These are phyloP conservation scores for Lepidonotus clava DNA, from an alignment of 2,888 invertebrate genomes.

Conservation along the genomic window DNA sequence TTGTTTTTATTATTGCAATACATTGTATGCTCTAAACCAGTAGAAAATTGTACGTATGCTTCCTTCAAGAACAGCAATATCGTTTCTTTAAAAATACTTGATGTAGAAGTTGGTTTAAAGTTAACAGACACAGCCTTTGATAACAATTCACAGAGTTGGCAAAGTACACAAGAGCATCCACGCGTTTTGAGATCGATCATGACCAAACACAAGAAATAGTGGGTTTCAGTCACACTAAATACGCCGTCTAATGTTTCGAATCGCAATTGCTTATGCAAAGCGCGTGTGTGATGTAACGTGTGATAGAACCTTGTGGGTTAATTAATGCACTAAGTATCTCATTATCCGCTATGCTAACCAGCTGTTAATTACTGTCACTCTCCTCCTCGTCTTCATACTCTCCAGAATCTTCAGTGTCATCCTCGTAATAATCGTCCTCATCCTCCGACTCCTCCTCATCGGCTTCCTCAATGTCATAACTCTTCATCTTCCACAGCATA, in stretches of 20 bases:
- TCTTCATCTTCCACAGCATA: conserved; percentile 15
- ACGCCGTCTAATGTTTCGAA: neutral
- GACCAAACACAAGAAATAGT: neutral
- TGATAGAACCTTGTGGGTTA: neutral
- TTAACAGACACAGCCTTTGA: neutral
- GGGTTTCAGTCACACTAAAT: neutral
- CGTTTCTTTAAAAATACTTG: too few relatives aligned
- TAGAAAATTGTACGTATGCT: too few relatives aligned
- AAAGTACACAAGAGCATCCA: neutral
- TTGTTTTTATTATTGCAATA: too few relatives aligned
- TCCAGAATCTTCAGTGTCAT: conserved; percentile 6
- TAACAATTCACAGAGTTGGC: neutral
- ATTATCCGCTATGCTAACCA: neutral
- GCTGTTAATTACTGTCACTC: conserved; percentile 21
- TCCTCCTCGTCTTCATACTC: conserved; percentile 37
- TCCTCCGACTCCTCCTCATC: conserved; percentile 37
- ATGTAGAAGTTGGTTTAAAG: too few relatives aligned
- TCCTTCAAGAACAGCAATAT: too few relatives aligned
- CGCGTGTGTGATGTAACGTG: neutral
- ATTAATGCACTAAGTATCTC: conserved; percentile 19
- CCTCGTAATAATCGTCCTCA: conserved; percentile 32
- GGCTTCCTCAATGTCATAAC: neutral
- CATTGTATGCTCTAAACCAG: too few relatives aligned
- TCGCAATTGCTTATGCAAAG: neutral
- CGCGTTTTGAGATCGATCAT: neutral